Percentiles rank a stretch among this genome's conserved stretches.
Conservation (phyloP, 2,113 vertebrate species). For the Eolophus roseicapilla region DNA sequence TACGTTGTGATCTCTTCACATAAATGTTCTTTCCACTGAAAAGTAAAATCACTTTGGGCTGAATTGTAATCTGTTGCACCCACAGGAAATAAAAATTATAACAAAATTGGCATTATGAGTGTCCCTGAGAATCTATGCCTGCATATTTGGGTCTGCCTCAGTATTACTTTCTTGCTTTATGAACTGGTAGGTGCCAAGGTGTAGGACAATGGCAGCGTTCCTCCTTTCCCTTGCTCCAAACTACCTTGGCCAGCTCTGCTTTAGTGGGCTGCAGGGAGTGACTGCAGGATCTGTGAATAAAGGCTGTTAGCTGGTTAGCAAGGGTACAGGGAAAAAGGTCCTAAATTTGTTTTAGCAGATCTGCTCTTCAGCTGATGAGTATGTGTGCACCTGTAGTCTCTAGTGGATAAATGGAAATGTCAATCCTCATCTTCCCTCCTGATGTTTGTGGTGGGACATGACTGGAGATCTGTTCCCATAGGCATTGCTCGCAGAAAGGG, state of each 20-base stretch:
- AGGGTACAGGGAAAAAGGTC: not conserved
- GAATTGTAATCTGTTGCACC: not conserved
- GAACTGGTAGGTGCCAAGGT: not conserved
- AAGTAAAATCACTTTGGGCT: not conserved
- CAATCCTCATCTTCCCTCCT: not conserved
- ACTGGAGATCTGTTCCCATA: constrained; percentile 77
- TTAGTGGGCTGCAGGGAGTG: not conserved
- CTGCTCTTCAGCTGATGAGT: not conserved
- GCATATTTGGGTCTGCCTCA: not conserved
- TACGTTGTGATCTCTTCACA: not conserved
- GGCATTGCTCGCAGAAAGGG: constrained; percentile 78
- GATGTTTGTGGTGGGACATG: constrained; percentile 33
- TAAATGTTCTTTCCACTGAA: not conserved
- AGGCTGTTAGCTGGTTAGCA: not conserved
- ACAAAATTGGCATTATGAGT: not conserved
- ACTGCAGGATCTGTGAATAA: not conserved
- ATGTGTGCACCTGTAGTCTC: not conserved
- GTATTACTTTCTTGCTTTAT: not conserved
- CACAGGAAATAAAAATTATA: not conserved
- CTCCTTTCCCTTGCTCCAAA: not conserved
- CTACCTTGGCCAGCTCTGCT: not conserved
- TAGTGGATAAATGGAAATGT: not conserved
- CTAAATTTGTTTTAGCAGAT: constrained; percentile 10
- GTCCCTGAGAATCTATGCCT: not conserved
- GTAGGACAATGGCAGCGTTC: not conserved